Evolutionary conservation across 1,140 invertebrate genomes (phyloP).

Genomic region (Polypedilum pembai): DNA sequence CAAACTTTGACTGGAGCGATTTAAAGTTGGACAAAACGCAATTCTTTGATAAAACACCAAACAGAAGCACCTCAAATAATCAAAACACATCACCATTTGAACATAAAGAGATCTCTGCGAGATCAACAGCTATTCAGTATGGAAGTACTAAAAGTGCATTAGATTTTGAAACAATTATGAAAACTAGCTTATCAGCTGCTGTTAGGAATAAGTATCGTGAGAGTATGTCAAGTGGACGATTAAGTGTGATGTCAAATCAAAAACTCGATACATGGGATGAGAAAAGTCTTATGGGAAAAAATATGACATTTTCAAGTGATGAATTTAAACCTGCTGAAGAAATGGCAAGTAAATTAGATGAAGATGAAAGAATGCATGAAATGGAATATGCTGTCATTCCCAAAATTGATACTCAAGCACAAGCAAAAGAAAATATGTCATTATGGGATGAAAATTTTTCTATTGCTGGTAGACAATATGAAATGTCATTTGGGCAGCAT

Average conservation of each 20-base stretch:
- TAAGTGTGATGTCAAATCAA: background rate
- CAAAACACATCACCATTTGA: background rate
- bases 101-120: background rate
- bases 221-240: background rate
- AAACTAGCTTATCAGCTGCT: background rate
- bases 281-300: background rate
- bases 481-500: constrained; percentile 2
- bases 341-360: background rate
- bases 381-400: constrained; percentile 24
- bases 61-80: background rate
- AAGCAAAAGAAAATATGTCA: background rate
- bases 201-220: background rate
- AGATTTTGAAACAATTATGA: constrained; percentile 18
- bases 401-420: background rate
- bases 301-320: background rate
- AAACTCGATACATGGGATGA: background rate
- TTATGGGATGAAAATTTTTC: background rate
- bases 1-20: background rate
- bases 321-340: background rate
- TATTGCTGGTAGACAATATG: background rate
- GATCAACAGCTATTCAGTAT: background rate
- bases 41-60: background rate
- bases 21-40: background rate
- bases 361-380: background rate
- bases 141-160: background rate